Evolutionary conservation across 2,797 vertebrate genomes (phyloP).

Genomic region (Cyclopterus lumpus): DNA sequence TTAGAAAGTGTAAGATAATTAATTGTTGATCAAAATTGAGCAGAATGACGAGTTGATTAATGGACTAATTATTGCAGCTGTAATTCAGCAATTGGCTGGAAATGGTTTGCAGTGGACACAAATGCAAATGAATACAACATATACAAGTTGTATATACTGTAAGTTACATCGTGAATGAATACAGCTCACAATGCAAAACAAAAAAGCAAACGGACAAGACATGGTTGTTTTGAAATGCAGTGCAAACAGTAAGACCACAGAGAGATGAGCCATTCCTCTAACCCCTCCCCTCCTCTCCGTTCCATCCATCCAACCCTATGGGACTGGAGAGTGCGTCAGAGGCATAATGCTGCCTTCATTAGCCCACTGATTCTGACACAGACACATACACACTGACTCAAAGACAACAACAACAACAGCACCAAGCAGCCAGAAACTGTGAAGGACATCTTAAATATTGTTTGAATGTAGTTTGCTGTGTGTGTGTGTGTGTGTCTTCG

Average conservation of each 20-base stretch:
- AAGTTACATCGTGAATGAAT: background rate
- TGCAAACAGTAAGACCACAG: constrained; percentile 11
- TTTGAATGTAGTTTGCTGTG: constrained; percentile 4
- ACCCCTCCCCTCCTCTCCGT: constrained; percentile 42
- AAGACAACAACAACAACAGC: constrained; percentile 26
- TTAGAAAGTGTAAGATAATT: background rate
- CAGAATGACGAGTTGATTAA: background rate
- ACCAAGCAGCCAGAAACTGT: constrained; percentile 33
- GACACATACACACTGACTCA: constrained; percentile 38
- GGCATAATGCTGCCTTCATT: constrained; percentile 70
- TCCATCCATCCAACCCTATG: constrained; percentile 65
- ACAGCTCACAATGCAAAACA: background rate
- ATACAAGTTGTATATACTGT: background rate
- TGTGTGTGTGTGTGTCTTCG: background rate
- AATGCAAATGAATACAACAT: background rate
- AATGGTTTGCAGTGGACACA: background rate
- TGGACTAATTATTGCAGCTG: background rate
- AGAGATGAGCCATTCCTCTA: constrained; percentile 25
- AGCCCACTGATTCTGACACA: constrained; percentile 69
- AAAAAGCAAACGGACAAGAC: background rate
- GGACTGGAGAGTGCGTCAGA: constrained; percentile 76
- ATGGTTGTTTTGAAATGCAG: background rate
- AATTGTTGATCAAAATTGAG: background rate
- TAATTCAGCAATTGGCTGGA: background rate
- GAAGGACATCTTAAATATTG: constrained; percentile 49